These are phyloP conservation scores for Agapornis canus DNA, from an alignment of 2,797 vertebrate genomes.

Conservation along the genomic window DNA sequence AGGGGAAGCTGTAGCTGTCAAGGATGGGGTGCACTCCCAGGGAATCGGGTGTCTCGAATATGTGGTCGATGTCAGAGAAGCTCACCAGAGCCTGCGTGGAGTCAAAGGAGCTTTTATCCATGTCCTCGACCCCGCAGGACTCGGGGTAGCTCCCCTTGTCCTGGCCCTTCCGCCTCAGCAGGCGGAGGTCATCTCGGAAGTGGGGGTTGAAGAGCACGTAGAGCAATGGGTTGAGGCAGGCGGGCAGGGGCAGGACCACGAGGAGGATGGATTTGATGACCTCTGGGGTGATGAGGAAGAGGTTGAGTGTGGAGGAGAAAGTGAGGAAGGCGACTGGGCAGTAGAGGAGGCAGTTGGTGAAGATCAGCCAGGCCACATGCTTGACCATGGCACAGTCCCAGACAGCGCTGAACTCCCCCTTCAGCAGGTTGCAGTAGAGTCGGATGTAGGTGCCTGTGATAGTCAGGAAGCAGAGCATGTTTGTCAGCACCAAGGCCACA, in stretches of 20 bases:
- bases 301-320: conserved; percentile 89
- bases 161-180: conserved; percentile 79
- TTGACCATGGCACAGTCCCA: conserved; percentile 95
- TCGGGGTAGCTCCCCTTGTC: conserved; percentile 62
- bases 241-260: conserved; percentile 89
- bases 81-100: conserved; percentile 89
- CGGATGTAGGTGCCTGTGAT: conserved; percentile 90
- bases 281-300: conserved; percentile 89
- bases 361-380: conserved; percentile 95
- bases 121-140: conserved; percentile 80
- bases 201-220: conserved; percentile 91
- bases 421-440: conserved; percentile 90
- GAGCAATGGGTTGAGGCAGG: conserved; percentile 93
- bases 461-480: conserved; percentile 90
- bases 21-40: conserved; percentile 70
- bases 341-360: conserved; percentile 92
- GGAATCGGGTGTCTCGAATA: conserved; percentile 75
- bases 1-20: conserved; percentile 69
- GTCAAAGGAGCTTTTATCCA: conserved; percentile 91
- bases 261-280: conserved; percentile 90
- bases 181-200: conserved; percentile 85
- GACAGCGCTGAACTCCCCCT: conserved; percentile 86
- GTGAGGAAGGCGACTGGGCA: conserved; percentile 94
- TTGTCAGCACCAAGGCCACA: conserved; percentile 90
- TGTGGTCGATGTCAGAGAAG: conserved; percentile 80